Percentiles rank a stretch among this genome's conserved stretches.
phyloP scores from a whole-genome alignment of 2,797 vertebrate species.

The Argya squamiceps region DNA sequence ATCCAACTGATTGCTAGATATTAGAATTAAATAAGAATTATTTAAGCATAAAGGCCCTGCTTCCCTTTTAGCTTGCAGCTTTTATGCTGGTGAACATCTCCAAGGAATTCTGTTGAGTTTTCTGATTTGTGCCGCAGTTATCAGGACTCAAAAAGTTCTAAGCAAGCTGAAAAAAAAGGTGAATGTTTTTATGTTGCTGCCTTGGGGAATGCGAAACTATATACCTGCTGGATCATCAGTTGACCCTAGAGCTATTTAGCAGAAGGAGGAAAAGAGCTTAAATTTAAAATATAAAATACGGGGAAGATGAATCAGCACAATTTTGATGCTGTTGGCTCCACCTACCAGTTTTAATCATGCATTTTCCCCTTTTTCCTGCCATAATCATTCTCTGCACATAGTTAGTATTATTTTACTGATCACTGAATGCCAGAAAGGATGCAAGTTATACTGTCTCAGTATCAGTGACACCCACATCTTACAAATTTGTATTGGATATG shows the following conservation, averaged over 20 bases:
- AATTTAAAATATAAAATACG: background rate
- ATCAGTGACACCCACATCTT: constrained; percentile 19
- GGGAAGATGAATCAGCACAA: background rate
- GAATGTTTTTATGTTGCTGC: background rate
- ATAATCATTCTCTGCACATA: background rate
- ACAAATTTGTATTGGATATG: constrained; percentile 1
- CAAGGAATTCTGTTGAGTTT: background rate
- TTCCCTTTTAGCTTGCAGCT: background rate
- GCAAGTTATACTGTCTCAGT: background rate
- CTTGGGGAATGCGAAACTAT: background rate
- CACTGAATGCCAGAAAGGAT: background rate
- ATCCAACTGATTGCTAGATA: constrained; percentile 53
- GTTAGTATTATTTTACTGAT: constrained; percentile 1
- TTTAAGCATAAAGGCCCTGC: constrained; percentile 27
- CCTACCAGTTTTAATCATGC: background rate
- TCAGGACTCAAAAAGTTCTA: background rate
- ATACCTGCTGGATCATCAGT: background rate
- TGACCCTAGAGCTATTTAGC: background rate
- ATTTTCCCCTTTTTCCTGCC: background rate
- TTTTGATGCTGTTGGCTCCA: background rate
- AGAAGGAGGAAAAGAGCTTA: background rate
- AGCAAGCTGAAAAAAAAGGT: background rate
- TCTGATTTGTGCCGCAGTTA: background rate
- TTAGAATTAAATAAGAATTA: constrained; percentile 42
- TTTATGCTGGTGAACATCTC: background rate